Evolutionary conservation across 2,113 vertebrate genomes (phyloP).

Genomic region (Elaphurus davidianus): DNA sequence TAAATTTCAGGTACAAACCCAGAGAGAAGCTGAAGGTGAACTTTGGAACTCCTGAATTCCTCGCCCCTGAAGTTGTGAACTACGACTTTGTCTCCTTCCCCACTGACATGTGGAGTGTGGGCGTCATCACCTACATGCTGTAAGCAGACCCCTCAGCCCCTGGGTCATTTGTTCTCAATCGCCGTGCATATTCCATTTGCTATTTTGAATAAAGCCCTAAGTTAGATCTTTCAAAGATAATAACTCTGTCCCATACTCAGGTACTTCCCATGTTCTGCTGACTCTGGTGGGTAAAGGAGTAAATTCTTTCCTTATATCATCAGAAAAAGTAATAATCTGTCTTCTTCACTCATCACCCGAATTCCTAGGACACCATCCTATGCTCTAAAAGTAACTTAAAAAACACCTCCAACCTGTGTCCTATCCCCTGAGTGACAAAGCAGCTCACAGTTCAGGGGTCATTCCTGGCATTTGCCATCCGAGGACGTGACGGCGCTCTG

Average conservation of each 20-base stretch:
- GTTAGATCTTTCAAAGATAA: not conserved
- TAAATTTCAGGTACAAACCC: slow-evolving; percentile 90
- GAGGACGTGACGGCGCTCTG: too few species aligned
- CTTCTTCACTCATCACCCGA: not conserved
- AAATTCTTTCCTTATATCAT: not conserved
- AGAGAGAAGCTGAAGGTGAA: slow-evolving; percentile 96
- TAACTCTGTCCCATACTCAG: not conserved
- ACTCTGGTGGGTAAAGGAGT: not conserved
- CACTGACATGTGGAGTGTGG: slow-evolving; percentile 99
- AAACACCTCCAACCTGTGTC: not conserved
- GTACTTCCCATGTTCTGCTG: not conserved
- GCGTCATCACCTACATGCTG: slow-evolving; percentile 98
- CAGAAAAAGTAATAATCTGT: not conserved
- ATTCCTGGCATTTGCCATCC: not conserved
- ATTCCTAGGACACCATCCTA: not conserved
- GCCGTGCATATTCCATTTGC: not conserved
- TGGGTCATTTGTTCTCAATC: not conserved
- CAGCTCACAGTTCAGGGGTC: not conserved
- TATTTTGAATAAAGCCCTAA: not conserved
- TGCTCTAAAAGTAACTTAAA: not conserved
- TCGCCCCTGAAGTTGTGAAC: slow-evolving; percentile 97
- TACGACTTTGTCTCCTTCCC: slow-evolving; percentile 98
- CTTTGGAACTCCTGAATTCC: slow-evolving; percentile 97
- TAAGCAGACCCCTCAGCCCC: slow-evolving; percentile 80
- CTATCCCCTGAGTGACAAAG: not conserved